These are phyloP conservation scores for Tetragnatha versicolor DNA, from an alignment of 1,140 invertebrate genomes.

Conservation along the genomic window DNA sequence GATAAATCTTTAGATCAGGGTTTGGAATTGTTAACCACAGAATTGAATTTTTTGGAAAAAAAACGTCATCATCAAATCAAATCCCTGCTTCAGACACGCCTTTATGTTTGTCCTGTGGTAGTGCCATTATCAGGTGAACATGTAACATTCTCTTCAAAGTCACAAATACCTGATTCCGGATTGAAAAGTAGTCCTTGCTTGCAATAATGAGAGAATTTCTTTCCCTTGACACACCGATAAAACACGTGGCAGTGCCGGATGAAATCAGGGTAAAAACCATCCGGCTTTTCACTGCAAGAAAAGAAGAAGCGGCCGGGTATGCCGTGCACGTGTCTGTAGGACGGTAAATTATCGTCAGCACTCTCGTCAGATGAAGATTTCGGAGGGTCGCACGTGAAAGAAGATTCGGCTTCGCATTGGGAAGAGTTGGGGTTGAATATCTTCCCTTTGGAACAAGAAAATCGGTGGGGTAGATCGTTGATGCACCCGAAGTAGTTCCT, in stretches of 20 bases:
- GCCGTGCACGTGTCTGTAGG: constrained; percentile 45
- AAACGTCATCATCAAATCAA: too few species aligned
- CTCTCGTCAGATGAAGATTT: too few species aligned
- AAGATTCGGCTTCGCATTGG: neutral
- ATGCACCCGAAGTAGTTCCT: constrained; percentile 50
- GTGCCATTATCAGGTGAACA: constrained; percentile 50
- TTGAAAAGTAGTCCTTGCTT: constrained; percentile 55
- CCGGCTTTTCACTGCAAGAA: constrained; percentile 24
- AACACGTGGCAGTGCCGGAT: constrained; percentile 54
- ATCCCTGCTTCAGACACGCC: too few species aligned
- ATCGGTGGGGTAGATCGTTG: constrained; percentile 28
- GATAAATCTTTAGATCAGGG: too few species aligned
- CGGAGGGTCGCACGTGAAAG: constrained; percentile 1
- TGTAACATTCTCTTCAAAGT: constrained; percentile 55
- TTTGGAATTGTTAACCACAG: too few species aligned
- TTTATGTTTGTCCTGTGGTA: too few species aligned
- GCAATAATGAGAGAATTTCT: constrained; percentile 53
- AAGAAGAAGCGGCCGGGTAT: constrained; percentile 43
- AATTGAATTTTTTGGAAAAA: too few species aligned
- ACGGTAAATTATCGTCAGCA: neutral
- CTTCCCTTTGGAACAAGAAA: constrained; percentile 40
- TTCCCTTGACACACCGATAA: constrained; percentile 52
- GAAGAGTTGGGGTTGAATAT: constrained; percentile 25
- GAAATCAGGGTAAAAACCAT: constrained; percentile 57
- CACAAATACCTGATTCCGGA: constrained; percentile 49